These are phyloP conservation scores for Anguilla marmorata DNA, from an alignment of 2,797 vertebrate genomes.

Conservation along the genomic window DNA sequence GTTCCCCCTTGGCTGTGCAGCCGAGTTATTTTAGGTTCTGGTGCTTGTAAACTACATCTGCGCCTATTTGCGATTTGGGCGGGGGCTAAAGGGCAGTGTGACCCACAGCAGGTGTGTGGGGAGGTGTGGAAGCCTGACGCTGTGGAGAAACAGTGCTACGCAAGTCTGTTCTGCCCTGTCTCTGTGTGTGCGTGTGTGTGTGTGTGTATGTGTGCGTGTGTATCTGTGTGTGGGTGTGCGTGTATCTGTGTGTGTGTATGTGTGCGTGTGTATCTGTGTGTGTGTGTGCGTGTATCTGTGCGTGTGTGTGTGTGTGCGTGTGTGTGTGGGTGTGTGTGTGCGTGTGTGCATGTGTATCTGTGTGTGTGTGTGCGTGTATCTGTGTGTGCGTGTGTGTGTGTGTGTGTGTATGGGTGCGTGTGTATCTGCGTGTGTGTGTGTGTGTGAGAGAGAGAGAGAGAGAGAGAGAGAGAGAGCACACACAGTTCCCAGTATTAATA, in stretches of 20 bases:
- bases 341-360: not conserved
- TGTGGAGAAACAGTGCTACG: not conserved
- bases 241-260: not conserved
- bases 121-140: not conserved
- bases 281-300: not conserved
- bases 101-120: constrained; percentile 26
- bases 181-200: constrained; percentile 22
- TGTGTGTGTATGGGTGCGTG: not conserved
- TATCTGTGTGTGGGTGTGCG: not conserved
- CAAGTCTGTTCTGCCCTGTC: not conserved
- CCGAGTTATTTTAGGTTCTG: constrained; percentile 27
- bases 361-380: not conserved
- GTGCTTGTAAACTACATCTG: constrained; percentile 36
- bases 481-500: not conserved
- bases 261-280: not conserved
- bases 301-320: constrained; percentile 19
- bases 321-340: not conserved
- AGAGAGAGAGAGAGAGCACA: not conserved
- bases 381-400: constrained; percentile 19
- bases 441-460: not conserved
- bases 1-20: constrained; percentile 4
- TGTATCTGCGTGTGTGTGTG: not conserved
- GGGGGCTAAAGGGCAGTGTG: not conserved
- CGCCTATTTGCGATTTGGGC: not conserved
- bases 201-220: constrained; percentile 7